Percentiles rank a stretch among this genome's conserved stretches.
These are phyloP conservation scores for Caenorhabditis sulstoni DNA, from an alignment of 2,888 invertebrate species.

Conservation along the genomic window DNA sequence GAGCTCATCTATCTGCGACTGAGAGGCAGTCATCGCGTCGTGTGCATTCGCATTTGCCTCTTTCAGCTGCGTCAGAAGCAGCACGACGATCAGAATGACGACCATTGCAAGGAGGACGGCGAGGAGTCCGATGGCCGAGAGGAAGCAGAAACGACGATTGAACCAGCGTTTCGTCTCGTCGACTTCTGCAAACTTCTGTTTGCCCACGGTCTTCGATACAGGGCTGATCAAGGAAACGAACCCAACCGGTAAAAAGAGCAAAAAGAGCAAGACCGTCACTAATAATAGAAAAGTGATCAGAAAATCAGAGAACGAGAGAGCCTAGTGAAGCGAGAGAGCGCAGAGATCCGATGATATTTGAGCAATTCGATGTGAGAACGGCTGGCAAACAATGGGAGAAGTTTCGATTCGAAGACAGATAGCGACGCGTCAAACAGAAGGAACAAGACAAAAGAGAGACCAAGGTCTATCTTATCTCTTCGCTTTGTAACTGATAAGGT, in stretches of 20 bases:
- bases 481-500: not conserved
- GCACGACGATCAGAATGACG: constrained; percentile 33
- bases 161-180: constrained; percentile 59
- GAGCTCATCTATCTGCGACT: constrained; percentile 35
- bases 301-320: constrained; percentile 33
- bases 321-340: not conserved
- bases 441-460: not conserved
- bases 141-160: constrained; percentile 45
- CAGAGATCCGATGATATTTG: constrained; percentile 13
- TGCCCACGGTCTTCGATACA: constrained; percentile 25
- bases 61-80: constrained; percentile 41
- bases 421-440: not conserved
- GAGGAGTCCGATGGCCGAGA: constrained; percentile 24
- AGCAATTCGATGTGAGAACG: constrained; percentile 34
- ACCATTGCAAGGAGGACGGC: constrained; percentile 36
- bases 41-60: constrained; percentile 39
- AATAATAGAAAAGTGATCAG: constrained; percentile 45
- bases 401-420: constrained; percentile 10
- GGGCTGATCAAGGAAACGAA: constrained; percentile 20
- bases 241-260: not conserved
- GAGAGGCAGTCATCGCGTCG: constrained; percentile 16
- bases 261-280: constrained; percentile 8
- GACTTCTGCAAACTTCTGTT: constrained; percentile 42
- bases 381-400: constrained; percentile 27
- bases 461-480: constrained; percentile 23